Percentiles rank a stretch among this genome's conserved stretches.
Conservation (phyloP, 2,888 invertebrate genomes). For the Stenodera caucasica region DNA sequence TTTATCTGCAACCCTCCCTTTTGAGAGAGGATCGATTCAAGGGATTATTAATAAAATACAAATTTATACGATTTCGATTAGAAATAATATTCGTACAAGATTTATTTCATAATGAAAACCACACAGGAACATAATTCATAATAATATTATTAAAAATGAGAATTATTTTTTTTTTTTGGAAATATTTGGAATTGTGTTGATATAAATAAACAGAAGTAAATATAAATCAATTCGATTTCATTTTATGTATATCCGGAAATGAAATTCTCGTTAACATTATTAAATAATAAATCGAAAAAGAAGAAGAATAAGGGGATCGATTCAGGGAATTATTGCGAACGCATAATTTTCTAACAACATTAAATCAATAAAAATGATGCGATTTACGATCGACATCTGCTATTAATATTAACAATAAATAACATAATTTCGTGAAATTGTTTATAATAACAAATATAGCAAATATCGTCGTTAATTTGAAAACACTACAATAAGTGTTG, state of each 20-base stretch:
- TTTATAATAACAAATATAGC: not conserved
- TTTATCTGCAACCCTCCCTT: too few species aligned
- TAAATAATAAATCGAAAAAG: slow-evolving; percentile 1
- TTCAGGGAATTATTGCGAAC: not conserved
- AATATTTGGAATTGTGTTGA: too few species aligned
- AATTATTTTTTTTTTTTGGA: too few species aligned
- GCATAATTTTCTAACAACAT: not conserved
- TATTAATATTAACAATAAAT: slow-evolving; percentile 10
- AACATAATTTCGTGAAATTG: not conserved
- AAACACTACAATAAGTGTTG: not conserved
- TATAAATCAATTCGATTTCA: not conserved
- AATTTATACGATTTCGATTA: too few species aligned
- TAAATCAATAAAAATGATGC: slow-evolving; percentile 15
- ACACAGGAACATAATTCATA: too few species aligned
- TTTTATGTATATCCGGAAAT: slow-evolving; percentile 1
- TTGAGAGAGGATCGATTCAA: too few species aligned
- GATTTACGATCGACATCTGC: slow-evolving; percentile 20
- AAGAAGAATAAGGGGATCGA: slow-evolving; percentile 3
- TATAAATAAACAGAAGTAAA: not conserved
- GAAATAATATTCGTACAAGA: too few species aligned
- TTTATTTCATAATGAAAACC: too few species aligned
- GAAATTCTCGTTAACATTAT: slow-evolving; percentile 9
- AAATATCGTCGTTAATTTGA: not conserved
- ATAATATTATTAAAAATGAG: too few species aligned
- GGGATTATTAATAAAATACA: too few species aligned